Conservation (phyloP, 2,113 vertebrate species). For the Hystrix brachyura region DNA sequence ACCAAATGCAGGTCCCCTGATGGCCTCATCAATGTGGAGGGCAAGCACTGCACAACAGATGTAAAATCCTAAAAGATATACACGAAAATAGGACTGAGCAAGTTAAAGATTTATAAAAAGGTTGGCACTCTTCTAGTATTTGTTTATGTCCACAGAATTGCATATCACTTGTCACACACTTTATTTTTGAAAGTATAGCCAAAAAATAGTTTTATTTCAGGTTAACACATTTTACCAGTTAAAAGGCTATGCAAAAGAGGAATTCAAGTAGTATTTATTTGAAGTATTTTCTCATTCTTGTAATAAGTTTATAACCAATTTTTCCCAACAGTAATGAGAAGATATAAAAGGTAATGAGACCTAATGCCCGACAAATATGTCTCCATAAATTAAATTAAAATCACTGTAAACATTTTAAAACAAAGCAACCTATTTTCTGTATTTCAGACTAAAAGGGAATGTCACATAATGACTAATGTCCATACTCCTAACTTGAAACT, state of each 20-base stretch:
- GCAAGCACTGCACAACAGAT: neutral
- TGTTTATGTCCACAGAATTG: conserved; percentile 23
- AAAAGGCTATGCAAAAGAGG: neutral
- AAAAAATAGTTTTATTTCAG: neutral
- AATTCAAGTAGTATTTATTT: conserved; percentile 19
- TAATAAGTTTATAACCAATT: neutral
- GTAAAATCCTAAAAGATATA: neutral
- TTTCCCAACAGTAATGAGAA: conserved; percentile 24
- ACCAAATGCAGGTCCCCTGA: no score
- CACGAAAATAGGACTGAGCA: neutral
- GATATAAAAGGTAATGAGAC: neutral
- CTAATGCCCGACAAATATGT: neutral
- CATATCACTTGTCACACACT: neutral
- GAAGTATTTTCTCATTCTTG: neutral
- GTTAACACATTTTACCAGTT: neutral
- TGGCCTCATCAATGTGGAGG: neutral
- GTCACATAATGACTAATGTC: neutral
- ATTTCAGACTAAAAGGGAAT: neutral
- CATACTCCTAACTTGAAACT: neutral
- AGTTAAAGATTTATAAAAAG: neutral
- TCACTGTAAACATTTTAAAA: conserved; percentile 1
- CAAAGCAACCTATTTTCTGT: neutral
- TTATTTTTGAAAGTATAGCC: neutral
- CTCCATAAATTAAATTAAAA: conserved; percentile 3
- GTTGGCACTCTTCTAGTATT: neutral